Evolutionary conservation across 2,797 vertebrate species (phyloP).

Genomic region (Typhlichthys subterraneus): DNA sequence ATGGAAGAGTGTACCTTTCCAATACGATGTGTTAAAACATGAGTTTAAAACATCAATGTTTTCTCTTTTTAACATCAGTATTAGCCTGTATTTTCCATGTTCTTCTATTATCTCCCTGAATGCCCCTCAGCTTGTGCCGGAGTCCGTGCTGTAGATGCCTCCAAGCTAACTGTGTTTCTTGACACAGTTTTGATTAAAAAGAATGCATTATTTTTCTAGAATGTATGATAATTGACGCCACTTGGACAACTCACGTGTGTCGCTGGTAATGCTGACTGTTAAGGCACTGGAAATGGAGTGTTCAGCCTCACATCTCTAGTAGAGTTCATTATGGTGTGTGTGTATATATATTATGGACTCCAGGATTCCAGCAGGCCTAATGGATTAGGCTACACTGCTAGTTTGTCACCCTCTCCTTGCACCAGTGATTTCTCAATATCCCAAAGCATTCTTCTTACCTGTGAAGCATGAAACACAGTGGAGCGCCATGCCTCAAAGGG

Average conservation of each 20-base stretch:
- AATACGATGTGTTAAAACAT: too few species aligned
- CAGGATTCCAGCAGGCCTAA: too few species aligned
- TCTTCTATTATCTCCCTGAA: background rate
- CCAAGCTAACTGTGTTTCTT: conserved; percentile 11
- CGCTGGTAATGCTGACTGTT: conserved; percentile 26
- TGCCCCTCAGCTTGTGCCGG: too few species aligned
- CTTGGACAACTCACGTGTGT: conserved; percentile 23
- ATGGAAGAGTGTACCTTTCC: too few species aligned
- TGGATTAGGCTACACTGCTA: too few species aligned
- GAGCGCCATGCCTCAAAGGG: conserved; percentile 4
- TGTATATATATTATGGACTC: too few species aligned
- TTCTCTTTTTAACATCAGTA: too few species aligned
- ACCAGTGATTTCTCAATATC: background rate
- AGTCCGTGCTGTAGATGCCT: conserved; percentile 31
- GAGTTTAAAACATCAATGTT: too few species aligned
- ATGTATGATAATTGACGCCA: conserved; percentile 12
- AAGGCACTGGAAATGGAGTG: conserved; percentile 32
- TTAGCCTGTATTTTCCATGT: too few species aligned
- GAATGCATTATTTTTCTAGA: background rate
- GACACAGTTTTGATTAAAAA: conserved; percentile 23
- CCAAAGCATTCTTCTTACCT: background rate
- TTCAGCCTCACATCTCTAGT: conserved; percentile 11
- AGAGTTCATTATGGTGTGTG: too few species aligned
- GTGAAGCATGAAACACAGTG: background rate
- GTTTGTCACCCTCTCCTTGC: background rate